These are phyloP conservation scores for Phataginus tricuspis DNA, from an alignment of 2,797 vertebrate species.

Conservation along the genomic window DNA sequence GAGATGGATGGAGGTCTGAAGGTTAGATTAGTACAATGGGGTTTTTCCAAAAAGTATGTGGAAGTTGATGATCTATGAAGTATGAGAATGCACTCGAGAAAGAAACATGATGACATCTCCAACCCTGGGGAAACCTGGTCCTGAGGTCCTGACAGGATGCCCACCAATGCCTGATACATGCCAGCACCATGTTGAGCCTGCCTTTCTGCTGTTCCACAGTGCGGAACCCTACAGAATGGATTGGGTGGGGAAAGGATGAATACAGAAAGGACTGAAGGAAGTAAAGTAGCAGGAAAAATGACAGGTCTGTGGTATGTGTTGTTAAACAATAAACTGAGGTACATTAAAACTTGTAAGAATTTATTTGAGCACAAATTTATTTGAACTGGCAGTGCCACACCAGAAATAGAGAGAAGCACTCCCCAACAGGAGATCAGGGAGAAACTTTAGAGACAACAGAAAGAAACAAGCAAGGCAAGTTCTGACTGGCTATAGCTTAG, in stretches of 20 bases:
- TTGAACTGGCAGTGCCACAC: background rate
- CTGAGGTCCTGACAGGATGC: background rate
- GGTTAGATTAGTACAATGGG: conserved; percentile 26
- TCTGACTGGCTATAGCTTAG: background rate
- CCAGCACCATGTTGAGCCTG: conserved; percentile 51
- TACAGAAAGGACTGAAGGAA: background rate
- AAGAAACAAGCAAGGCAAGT: background rate
- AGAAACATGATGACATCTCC: conserved; percentile 50
- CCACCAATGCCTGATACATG: background rate
- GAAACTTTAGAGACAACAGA: background rate
- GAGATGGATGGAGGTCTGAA: conserved; percentile 39
- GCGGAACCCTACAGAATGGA: background rate
- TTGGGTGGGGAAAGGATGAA: background rate
- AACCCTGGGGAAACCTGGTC: conserved; percentile 51
- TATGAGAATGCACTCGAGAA: conserved; percentile 53
- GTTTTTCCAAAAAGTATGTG: conserved; percentile 47
- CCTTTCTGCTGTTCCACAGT: background rate
- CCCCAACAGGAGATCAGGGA: background rate
- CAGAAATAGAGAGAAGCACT: background rate
- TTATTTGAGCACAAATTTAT: background rate
- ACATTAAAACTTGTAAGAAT: background rate
- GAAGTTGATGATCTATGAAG: conserved; percentile 1
- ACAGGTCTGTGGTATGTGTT: background rate
- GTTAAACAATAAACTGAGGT: background rate
- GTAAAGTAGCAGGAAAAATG: background rate